Evolutionary conservation across 2,888 invertebrate genomes (phyloP), one percentile per base, ranked within the genome.

Genomic region (Dorcus hopei): DNA sequence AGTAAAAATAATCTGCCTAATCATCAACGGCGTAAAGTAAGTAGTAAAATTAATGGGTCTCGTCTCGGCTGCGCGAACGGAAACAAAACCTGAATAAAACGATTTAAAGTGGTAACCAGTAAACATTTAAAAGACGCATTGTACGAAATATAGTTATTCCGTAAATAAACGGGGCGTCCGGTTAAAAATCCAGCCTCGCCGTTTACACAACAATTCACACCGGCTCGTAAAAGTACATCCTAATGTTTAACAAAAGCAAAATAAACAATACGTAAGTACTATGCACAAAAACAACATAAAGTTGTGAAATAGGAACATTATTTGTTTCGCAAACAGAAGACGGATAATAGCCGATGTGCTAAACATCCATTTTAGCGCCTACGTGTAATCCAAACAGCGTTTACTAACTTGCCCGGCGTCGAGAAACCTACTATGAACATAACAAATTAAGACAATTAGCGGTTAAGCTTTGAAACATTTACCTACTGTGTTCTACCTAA

Each of bases 391-490:
- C 66, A 68, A 70, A 70, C 68, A 69, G 63, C 68, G 72, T 71
- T 71, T 70, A 65, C 71, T 59, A 62, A 68, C 66, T 68, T 65
- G 65, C 63, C 67, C 64, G 62, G 66, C 65, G 65, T 62, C 65
- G 66, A 67, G 68, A 68, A 69, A 68, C 67, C 67, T 65, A 65
- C 65, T 64, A 65, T 71, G 70, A 70, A 67, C 68, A 67, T 66
- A 71, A 73, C 69, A 68, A 73, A 74, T 74, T 73, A 73, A 72
- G 69, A 72, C 69, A 73, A 74, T 73, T 74, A 73, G 72, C 69
- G 71, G 72, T 68, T 67, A 58, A 65, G 66, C 71, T 73, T 70
- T 71, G 67, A 65, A 66, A 69, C 68, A 65, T 68, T 68, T 65
- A 63, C 69, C 66, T 65, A 65, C 62, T 63, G 62, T 62, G 65